Base-by-base conservation (phyloP, 2,113 vertebrate species). In the Carlito syrichta region DNA sequence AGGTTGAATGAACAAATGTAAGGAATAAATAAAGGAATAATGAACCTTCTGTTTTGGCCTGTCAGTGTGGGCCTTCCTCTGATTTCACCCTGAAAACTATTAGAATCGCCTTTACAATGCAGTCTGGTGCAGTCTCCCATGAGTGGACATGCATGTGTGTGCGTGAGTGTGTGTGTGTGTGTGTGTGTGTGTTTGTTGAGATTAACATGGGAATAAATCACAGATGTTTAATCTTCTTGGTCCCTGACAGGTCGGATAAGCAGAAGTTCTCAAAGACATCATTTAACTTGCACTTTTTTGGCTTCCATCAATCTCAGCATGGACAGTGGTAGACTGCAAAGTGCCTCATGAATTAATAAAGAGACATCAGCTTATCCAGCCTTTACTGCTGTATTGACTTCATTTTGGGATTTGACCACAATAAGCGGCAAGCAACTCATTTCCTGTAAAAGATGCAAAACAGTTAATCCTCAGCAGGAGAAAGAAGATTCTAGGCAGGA, bases 311-410 rank as follows among this genome's bases (percentile, higher is more conserved):
- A n/a, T 97, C 95, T 95, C 25, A 5, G 74, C 23, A 1, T 30
- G 93, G 96, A 86, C 93, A 76, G 91, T 84, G 84, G 68, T 78
- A 86, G 93, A 69, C 96, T 89, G 89, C 96, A 86, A 76, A 95
- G 93, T 77, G 74, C 86, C 83, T 97, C 93, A 79, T 97, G 96
- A 94, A 96, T 98, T 91, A 97, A 60, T 96, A 74, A 97, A 86
- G 30, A 91, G 85, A 93, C 73, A 68, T 82, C 89, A 79, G 91
- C 56, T 62, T 95, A 60, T 66, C 74, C 40, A 48, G 91, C 74
- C 86, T 93, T 93, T 88, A 63, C 89, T 63, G 96, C 93, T 83
- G 30, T 68, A 69, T 94, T 91, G 96, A 95, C 93, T 97, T 92
- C 86, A 89, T 91, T 94, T 96, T 92, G 58, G 78, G 96, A 96